phyloP scores from a whole-genome alignment of 2,888 invertebrate genomes.

The Diarsia rubi region DNA sequence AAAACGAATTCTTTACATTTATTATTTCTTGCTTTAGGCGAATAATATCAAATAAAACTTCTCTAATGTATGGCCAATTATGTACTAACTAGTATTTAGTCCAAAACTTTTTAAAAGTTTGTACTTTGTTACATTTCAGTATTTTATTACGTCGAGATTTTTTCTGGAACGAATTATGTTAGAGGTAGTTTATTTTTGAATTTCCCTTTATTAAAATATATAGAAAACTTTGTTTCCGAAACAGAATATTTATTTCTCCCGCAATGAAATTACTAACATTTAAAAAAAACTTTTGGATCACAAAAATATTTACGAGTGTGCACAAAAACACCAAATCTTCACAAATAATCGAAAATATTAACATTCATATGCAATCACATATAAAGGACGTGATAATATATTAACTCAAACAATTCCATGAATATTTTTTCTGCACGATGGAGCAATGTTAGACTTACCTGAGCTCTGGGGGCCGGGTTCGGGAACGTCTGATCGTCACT shows the following conservation, averaged over 20 bases:
- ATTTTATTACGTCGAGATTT: background rate
- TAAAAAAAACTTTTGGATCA: background rate
- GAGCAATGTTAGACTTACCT: constrained; percentile 72
- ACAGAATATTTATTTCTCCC: background rate
- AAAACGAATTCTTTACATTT: background rate
- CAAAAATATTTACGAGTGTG: constrained; percentile 11
- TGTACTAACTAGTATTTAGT: background rate
- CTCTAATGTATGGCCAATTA: background rate
- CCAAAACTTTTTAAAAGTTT: constrained; percentile 20
- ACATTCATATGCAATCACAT: constrained; percentile 41
- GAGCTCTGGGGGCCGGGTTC: constrained; percentile 63
- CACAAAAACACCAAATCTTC: constrained; percentile 40
- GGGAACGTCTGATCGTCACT: constrained; percentile 67
- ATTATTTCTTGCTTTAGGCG: background rate
- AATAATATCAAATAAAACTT: background rate
- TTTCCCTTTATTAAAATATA: background rate
- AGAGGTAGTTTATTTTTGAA: background rate
- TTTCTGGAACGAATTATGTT: background rate
- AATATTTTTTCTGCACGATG: constrained; percentile 61
- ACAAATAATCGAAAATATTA: constrained; percentile 44
- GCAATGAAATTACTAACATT: background rate
- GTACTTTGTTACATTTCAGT: background rate
- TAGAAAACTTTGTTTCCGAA: background rate
- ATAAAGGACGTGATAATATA: constrained; percentile 38
- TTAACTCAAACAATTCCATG: constrained; percentile 44